Evolutionary conservation across 2,113 vertebrate genomes (phyloP), one percentile per base, ranked within the genome.

Genomic region (Copsychus sechellarum): DNA sequence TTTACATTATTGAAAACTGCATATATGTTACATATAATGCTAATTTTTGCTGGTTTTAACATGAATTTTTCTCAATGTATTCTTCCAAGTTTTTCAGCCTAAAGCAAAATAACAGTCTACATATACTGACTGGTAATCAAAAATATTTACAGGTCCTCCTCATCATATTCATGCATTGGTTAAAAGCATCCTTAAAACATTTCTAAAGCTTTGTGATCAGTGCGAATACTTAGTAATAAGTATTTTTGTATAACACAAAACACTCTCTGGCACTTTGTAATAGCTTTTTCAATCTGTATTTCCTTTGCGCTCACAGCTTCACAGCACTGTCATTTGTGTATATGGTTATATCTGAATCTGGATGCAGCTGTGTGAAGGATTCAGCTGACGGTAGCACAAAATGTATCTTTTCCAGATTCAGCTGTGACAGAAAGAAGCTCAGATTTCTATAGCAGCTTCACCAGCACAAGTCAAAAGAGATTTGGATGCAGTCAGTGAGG

Each of bases 231-330:
- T 56, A 42, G 2, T 48, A 76, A 20, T 48, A 82, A 50, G 12
- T 47, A 23, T 34, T 67, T 93, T 77, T 72, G 6, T 47, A 25
- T 29, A 38, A 42, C 12, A 73, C 17, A 86, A 90, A 93, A 21
- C 22, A 76, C 5, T 50, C 24, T 61, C 47, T 81, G 51, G 14
- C 23, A 81, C 47, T 74, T 84, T 34, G 26, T 57, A 87, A 87
- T 23, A 57, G 48, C 25, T 85, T 90, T 90, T 93, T 66, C 29
- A 71, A 21, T 42, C 31, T 74, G 45, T 45, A 18, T 88, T 93
- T 93, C 48, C 43, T 95, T 93, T 92, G 65, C 81, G n/a, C 34
- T 95, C 67, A 48, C 58, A 42, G 33, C 29, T 90, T 79, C 90
- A 34, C 33, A 66, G 47, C 34, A 28, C 74, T 73, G 38, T 82